Percentiles rank a stretch among this genome's conserved stretches.
Evolutionary conservation across 2,888 invertebrate genomes (phyloP).

Genomic region (Neoitamus cyanurus): DNA sequence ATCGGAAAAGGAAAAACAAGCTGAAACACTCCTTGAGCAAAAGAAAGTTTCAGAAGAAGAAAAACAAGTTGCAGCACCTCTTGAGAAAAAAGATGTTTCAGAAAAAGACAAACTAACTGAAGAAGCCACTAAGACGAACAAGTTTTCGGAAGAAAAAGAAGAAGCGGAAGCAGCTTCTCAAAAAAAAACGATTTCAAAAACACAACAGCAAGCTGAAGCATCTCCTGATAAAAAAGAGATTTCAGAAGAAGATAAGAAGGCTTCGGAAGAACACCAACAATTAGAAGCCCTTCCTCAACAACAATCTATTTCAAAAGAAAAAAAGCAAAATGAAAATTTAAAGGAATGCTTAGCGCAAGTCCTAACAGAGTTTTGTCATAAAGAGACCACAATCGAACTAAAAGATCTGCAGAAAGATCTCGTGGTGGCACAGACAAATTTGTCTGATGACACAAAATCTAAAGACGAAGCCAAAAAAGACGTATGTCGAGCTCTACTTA

Average conservation of each 20-base stretch:
- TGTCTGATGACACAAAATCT: not conserved
- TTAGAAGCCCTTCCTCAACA: not conserved
- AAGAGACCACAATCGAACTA: not conserved
- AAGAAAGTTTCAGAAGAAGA: not conserved
- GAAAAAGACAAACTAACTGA: not conserved
- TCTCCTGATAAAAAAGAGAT: no score
- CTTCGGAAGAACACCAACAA: no score
- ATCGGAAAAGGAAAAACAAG: not conserved
- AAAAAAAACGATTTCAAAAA: not conserved
- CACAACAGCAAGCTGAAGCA: no score
- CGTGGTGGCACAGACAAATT: not conserved
- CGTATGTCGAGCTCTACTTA: slow-evolving; percentile 27
- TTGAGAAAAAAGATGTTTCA: not conserved
- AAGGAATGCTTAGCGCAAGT: not conserved
- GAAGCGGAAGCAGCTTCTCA: not conserved
- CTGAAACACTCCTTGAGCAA: not conserved
- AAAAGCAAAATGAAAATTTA: not conserved
- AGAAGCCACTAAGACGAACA: not conserved
- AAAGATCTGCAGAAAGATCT: not conserved
- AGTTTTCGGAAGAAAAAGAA: not conserved
- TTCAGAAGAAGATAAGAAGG: no score
- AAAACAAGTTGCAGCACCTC: not conserved
- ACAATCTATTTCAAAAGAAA: not conserved
- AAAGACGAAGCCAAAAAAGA: not conserved
- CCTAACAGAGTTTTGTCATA: not conserved